These are phyloP conservation scores for Stegana nigrithorax DNA, from an alignment of 2,888 invertebrate genomes.

Conservation along the genomic window DNA sequence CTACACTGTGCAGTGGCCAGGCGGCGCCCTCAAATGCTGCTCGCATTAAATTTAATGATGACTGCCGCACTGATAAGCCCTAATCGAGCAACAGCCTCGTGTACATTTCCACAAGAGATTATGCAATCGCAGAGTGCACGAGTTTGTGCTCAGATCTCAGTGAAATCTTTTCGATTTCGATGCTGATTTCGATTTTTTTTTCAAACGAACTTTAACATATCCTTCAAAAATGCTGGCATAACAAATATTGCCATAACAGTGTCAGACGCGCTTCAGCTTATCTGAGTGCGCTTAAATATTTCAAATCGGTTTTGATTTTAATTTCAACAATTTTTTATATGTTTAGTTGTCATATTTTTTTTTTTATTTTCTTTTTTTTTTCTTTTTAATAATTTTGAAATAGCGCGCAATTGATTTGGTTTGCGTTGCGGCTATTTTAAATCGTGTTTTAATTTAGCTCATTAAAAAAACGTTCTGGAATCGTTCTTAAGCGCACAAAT, in stretches of 20 bases:
- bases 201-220: constrained; percentile 40
- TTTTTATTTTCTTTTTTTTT: too few relatives aligned
- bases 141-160: not conserved
- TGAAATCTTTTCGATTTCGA: too few relatives aligned
- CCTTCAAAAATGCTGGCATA: constrained; percentile 25
- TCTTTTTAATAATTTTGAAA: too few relatives aligned
- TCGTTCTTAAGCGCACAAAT: too few relatives aligned
- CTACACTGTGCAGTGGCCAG: too few relatives aligned
- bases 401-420: not conserved
- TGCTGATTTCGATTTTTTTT: too few relatives aligned
- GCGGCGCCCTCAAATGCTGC: not conserved
- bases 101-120: not conserved
- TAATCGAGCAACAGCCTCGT: not conserved
- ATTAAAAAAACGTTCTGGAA: not conserved
- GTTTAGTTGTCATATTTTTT: too few relatives aligned
- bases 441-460: constrained; percentile 10
- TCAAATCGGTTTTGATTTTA: not conserved
- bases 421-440: constrained; percentile 4
- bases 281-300: constrained; percentile 1
- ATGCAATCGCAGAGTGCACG: not conserved
- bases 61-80: not conserved
- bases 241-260: constrained; percentile 16
- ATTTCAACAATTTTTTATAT: too few relatives aligned
- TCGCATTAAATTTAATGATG: not conserved
- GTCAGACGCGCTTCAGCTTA: not conserved